These are phyloP conservation scores for Antitype chi DNA, from an alignment of 2,888 invertebrate species.

Conservation along the genomic window DNA sequence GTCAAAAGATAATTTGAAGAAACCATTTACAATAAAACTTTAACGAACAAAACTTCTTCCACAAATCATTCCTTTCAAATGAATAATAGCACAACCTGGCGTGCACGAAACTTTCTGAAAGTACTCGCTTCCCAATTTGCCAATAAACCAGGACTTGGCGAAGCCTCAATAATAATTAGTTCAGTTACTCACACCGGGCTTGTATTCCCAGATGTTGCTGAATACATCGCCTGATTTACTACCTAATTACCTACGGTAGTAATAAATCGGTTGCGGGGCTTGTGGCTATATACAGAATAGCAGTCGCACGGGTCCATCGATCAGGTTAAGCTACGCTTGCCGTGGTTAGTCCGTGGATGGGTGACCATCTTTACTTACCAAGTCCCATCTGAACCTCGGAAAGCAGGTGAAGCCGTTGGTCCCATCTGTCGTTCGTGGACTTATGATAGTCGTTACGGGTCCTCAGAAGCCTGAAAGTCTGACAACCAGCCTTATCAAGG, in stretches of 20 bases:
- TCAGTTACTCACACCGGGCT: constrained; percentile 16
- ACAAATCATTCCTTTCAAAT: constrained; percentile 24
- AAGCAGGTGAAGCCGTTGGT: too few relatives aligned
- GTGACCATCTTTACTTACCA: too few relatives aligned
- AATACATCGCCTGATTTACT: constrained; percentile 30
- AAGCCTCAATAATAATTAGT: constrained; percentile 41
- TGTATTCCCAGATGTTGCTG: constrained; percentile 36
- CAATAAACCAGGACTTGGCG: constrained; percentile 29
- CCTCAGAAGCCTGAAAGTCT: too few relatives aligned
- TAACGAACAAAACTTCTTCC: neutral
- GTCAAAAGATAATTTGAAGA: neutral
- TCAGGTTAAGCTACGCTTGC: too few relatives aligned
- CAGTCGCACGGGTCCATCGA: too few relatives aligned
- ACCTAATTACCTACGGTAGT: constrained; percentile 6
- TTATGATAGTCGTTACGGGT: too few relatives aligned
- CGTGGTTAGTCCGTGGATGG: too few relatives aligned
- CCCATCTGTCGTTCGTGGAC: too few relatives aligned
- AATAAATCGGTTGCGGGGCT: constrained; percentile 8
- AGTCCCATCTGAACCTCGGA: too few relatives aligned
- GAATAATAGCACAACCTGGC: constrained; percentile 4
- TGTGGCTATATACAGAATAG: too few relatives aligned
- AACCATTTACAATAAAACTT: constrained; percentile 5
- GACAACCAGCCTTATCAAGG: too few relatives aligned
- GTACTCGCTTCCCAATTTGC: constrained; percentile 24
- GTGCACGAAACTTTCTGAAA: neutral